These are phyloP conservation scores for Taenaris catops DNA, from an alignment of 2,888 invertebrate genomes.

Conservation along the genomic window DNA sequence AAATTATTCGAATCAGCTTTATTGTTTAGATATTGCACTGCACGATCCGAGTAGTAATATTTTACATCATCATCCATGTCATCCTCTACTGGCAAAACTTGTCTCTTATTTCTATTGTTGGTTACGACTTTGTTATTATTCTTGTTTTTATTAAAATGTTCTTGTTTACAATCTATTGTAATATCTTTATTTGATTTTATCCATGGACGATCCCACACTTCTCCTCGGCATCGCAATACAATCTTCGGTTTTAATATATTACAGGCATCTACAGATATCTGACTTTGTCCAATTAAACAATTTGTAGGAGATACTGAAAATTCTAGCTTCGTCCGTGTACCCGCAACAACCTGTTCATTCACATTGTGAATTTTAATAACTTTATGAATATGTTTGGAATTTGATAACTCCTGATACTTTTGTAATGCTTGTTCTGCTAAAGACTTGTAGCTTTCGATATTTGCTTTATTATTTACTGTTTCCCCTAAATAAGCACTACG, in stretches of 20 bases:
- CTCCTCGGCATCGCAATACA: conserved; percentile 29
- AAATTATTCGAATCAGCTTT: conserved; percentile 42
- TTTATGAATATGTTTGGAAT: conserved; percentile 39
- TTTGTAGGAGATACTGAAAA: conserved; percentile 26
- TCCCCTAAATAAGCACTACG: conserved; percentile 16
- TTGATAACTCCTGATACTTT: conserved; percentile 32
- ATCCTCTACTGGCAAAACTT: conserved; percentile 32
- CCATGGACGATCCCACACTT: conserved; percentile 27
- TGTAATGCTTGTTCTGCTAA: conserved; percentile 29
- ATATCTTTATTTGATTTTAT: conserved; percentile 25
- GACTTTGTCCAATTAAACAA: conserved; percentile 22
- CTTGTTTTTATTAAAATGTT: conserved; percentile 13
- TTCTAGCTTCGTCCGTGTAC: conserved; percentile 51
- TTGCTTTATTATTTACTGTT: conserved; percentile 14
- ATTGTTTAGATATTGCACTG: conserved; percentile 42
- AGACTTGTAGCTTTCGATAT: conserved; percentile 22
- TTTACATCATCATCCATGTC: conserved; percentile 51
- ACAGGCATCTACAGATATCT: conserved; percentile 26
- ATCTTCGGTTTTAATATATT: conserved; percentile 25
- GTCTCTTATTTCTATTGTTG: conserved; percentile 33
- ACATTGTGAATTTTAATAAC: conserved; percentile 51
- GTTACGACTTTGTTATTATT: conserved; percentile 9
- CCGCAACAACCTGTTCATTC: conserved; percentile 72
- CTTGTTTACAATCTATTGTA: conserved; percentile 25
- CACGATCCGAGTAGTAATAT: conserved; percentile 51